phyloP scores from a whole-genome alignment of 2,797 vertebrate genomes.

The Protosalanx chinensis region DNA sequence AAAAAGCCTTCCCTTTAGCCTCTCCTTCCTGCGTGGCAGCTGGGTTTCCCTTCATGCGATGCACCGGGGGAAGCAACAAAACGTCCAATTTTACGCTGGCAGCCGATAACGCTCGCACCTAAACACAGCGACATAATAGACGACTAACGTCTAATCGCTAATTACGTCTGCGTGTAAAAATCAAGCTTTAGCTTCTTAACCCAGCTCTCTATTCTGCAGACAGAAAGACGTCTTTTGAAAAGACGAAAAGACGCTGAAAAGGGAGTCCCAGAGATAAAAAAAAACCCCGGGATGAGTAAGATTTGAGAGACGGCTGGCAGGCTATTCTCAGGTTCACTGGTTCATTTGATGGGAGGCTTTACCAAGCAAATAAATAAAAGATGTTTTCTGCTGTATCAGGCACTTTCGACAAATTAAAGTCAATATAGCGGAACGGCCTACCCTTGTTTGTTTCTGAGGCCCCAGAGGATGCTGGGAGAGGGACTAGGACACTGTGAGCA shows the following conservation, averaged over 20 bases:
- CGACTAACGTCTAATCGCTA: background rate
- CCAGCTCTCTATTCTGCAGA: background rate
- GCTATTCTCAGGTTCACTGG: slow-evolving; percentile 50
- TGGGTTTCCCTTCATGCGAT: background rate
- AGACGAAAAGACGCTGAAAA: slow-evolving; percentile 7
- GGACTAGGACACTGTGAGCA: slow-evolving; percentile 5
- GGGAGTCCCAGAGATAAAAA: slow-evolving; percentile 38
- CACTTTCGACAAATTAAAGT: slow-evolving; percentile 55
- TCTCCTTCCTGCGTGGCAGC: background rate
- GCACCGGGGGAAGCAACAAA: background rate
- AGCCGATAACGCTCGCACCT: background rate
- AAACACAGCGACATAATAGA: background rate
- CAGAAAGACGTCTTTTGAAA: slow-evolving; percentile 4
- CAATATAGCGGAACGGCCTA: slow-evolving; percentile 51
- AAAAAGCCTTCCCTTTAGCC: background rate
- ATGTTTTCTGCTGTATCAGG: slow-evolving; percentile 55
- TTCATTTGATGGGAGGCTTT: slow-evolving; percentile 50
- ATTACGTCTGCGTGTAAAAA: background rate
- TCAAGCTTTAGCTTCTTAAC: slow-evolving; percentile 7
- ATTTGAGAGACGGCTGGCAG: slow-evolving; percentile 31
- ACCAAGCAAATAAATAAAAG: slow-evolving; percentile 58
- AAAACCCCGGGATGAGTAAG: slow-evolving; percentile 14
- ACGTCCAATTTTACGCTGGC: background rate
- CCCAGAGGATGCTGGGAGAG: slow-evolving; percentile 12
- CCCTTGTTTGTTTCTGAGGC: slow-evolving; percentile 21